A percentile compares a stretch with the other conserved stretches of the same genome.
These are phyloP conservation scores for Auanema freiburgensis DNA, from an alignment of 2,888 invertebrate genomes.

Conservation along the genomic window DNA sequence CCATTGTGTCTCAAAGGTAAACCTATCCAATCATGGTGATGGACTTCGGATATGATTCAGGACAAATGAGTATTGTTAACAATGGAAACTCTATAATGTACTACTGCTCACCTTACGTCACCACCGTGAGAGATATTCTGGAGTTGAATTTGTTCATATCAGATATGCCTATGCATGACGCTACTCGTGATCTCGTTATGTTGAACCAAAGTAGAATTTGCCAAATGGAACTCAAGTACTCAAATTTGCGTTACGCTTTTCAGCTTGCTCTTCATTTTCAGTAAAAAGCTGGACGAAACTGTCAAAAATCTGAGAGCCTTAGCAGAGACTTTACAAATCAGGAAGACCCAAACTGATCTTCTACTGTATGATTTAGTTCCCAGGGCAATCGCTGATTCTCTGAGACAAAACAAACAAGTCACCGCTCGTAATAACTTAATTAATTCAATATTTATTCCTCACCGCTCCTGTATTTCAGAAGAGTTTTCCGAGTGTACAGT, in stretches of 20 bases:
- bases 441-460: background rate
- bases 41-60: slow-evolving; percentile 24
- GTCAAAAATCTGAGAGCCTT: slow-evolving; percentile 47
- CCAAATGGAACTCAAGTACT: slow-evolving; percentile 59
- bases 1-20: slow-evolving; percentile 44
- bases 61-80: slow-evolving; percentile 56
- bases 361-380: slow-evolving; percentile 55
- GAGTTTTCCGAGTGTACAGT: slow-evolving; percentile 61
- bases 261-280: slow-evolving; percentile 28
- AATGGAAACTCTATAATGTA: slow-evolving; percentile 56
- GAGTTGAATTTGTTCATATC: slow-evolving; percentile 56
- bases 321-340: slow-evolving; percentile 49
- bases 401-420: slow-evolving; percentile 44
- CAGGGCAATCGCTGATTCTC: slow-evolving; percentile 46
- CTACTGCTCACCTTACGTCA: slow-evolving; percentile 58
- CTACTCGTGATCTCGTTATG: slow-evolving; percentile 59
- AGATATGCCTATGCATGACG: slow-evolving; percentile 63
- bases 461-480: slow-evolving; percentile 34
- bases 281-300: slow-evolving; percentile 58
- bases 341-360: slow-evolving; percentile 46
- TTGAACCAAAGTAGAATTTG: slow-evolving; percentile 59
- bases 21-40: background rate
- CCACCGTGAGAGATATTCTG: slow-evolving; percentile 53
- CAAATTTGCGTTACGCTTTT: background rate
- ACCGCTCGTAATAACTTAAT: slow-evolving; percentile 38